Conservation (phyloP, 2,113 vertebrate species). For the Pomatorhinus ruficollis region DNA sequence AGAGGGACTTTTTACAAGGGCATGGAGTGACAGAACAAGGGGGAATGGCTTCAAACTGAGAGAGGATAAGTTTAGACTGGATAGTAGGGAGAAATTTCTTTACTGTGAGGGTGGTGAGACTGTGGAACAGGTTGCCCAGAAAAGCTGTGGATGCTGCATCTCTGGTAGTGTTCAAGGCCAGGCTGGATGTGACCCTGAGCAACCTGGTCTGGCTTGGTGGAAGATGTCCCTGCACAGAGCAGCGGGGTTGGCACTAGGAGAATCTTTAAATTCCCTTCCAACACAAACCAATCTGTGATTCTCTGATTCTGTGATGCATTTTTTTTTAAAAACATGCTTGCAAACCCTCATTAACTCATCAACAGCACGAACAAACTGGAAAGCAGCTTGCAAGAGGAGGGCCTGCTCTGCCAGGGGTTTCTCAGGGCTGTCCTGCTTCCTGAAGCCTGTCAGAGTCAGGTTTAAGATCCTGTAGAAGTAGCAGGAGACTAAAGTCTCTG, state of each 20-base stretch:
- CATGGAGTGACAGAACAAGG: not conserved
- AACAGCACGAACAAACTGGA: not conserved
- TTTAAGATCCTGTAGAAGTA: not conserved
- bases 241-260: not conserved
- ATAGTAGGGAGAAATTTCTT: not conserved
- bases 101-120: not conserved
- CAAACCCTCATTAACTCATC: not conserved
- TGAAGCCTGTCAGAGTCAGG: not conserved
- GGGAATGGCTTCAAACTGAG: not conserved
- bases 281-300: not conserved
- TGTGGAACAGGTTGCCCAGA: not conserved
- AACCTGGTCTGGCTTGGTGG: not conserved
- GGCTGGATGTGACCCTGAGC: not conserved
- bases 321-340: rapidly evolving
- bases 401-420: not conserved
- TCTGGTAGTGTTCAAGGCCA: not conserved
- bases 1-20: not conserved
- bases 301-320: not conserved
- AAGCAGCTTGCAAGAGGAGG: not conserved
- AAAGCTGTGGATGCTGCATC: not conserved
- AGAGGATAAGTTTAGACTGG: not conserved
- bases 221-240: not conserved
- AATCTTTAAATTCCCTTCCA: not conserved
- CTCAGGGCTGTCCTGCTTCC: not conserved
- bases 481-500: constrained; percentile 24